phyloP scores from a whole-genome alignment of 2,888 invertebrate species.

The Strigamia transsilvanica region DNA sequence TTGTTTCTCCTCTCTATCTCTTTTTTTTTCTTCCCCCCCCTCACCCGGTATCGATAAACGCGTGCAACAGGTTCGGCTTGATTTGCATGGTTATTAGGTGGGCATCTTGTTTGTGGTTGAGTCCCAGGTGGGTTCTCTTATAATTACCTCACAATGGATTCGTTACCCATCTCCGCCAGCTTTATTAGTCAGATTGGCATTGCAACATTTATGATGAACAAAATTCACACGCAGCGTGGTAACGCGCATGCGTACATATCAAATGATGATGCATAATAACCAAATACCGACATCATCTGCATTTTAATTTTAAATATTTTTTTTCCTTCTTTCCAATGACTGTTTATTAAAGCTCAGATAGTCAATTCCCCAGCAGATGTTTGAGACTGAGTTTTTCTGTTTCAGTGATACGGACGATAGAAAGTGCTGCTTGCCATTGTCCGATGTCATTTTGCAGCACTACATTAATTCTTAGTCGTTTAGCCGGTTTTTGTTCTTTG shows the following conservation, averaged over 20 bases:
- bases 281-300: background rate
- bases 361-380: background rate
- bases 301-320: background rate
- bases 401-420: too few relatives aligned
- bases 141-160: constrained; percentile 52
- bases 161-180: constrained; percentile 50
- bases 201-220: constrained; percentile 50
- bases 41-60: constrained; percentile 17
- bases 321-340: background rate
- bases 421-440: background rate
- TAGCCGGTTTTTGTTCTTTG: background rate
- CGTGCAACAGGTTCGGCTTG: constrained; percentile 33
- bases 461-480: constrained; percentile 20
- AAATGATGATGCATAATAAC: constrained; percentile 20
- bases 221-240: background rate
- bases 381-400: too few relatives aligned
- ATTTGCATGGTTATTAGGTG: constrained; percentile 53
- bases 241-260: constrained; percentile 20
- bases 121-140: constrained; percentile 51
- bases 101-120: constrained; percentile 43
- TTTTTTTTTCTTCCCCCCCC: background rate
- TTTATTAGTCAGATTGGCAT: constrained; percentile 52
- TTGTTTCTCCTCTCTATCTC: background rate
- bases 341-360: background rate
- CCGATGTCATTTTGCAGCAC: constrained; percentile 11